Evolutionary conservation across 2,113 vertebrate species (phyloP).

Genomic region (Cinclus cinclus): DNA sequence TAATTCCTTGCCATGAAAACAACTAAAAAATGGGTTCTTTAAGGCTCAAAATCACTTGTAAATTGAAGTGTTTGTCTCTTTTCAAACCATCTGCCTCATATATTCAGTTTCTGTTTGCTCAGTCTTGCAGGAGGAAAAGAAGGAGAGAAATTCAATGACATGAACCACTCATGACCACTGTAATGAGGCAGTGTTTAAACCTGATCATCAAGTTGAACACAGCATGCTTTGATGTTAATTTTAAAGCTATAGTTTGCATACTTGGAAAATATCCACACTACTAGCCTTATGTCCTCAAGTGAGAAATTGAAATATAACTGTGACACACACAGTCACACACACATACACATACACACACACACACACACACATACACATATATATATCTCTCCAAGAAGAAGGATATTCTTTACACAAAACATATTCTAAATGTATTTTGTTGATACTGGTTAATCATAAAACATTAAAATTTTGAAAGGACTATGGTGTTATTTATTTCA

Average conservation of each 20-base stretch:
- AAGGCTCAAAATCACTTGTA: neutral
- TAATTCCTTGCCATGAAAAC: neutral
- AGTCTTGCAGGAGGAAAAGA: neutral
- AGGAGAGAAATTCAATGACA: neutral
- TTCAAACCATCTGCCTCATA: neutral
- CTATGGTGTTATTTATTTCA: neutral
- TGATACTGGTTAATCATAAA: neutral
- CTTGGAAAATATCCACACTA: neutral
- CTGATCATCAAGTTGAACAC: neutral
- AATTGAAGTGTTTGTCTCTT: neutral
- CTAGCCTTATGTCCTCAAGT: neutral
- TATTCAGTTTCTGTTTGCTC: neutral
- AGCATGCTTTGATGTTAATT: neutral
- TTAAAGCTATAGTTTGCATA: neutral
- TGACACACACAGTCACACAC: too few relatives aligned
- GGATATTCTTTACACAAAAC: neutral
- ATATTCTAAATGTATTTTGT: neutral
- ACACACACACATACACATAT: rapidly evolving
- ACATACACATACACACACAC: rapidly evolving
- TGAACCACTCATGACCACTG: neutral
- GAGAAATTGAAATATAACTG: neutral
- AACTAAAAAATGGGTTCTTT: neutral
- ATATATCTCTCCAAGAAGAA: neutral
- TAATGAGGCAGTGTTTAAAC: neutral
- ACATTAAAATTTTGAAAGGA: neutral